These are phyloP conservation scores for Euplagia quadripunctaria DNA, from an alignment of 2,888 invertebrate species.

Conservation along the genomic window DNA sequence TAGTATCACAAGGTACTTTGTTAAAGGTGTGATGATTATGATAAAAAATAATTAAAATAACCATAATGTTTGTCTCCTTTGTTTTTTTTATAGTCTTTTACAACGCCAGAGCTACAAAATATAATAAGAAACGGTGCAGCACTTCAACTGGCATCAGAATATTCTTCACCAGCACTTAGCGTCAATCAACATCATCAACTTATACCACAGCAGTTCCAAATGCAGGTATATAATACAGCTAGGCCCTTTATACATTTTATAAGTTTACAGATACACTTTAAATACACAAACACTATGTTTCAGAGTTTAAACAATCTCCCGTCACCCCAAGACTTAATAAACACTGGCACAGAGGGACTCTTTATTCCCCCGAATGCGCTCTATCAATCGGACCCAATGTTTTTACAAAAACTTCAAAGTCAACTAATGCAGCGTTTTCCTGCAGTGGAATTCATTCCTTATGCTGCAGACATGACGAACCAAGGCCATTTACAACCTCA, in stretches of 20 bases:
- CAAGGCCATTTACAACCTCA: constrained; percentile 48
- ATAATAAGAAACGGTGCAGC: constrained; percentile 76
- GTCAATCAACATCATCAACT: constrained; percentile 76
- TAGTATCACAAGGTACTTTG: constrained; percentile 39
- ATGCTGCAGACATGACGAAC: constrained; percentile 66
- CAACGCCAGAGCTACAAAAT: constrained; percentile 76
- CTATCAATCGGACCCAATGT: constrained; percentile 85
- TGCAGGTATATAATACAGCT: constrained; percentile 62
- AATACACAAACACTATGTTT: constrained; percentile 18
- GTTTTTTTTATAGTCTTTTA: constrained; percentile 37
- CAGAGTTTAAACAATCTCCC: constrained; percentile 61
- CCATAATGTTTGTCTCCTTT: background rate
- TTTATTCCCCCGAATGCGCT: constrained; percentile 77
- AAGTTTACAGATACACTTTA: background rate
- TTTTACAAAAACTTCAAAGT: constrained; percentile 79
- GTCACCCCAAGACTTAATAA: constrained; percentile 71
- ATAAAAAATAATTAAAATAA: background rate
- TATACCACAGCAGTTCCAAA: constrained; percentile 71
- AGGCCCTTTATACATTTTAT: background rate
- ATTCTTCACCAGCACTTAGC: constrained; percentile 76
- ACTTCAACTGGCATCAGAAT: constrained; percentile 78
- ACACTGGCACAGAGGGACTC: constrained; percentile 73
- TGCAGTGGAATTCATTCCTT: constrained; percentile 79
- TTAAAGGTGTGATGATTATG: background rate
- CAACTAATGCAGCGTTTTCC: constrained; percentile 77